These are phyloP conservation scores for Lissonota sp. DNA, from an alignment of 2,888 invertebrate species.

Conservation along the genomic window DNA sequence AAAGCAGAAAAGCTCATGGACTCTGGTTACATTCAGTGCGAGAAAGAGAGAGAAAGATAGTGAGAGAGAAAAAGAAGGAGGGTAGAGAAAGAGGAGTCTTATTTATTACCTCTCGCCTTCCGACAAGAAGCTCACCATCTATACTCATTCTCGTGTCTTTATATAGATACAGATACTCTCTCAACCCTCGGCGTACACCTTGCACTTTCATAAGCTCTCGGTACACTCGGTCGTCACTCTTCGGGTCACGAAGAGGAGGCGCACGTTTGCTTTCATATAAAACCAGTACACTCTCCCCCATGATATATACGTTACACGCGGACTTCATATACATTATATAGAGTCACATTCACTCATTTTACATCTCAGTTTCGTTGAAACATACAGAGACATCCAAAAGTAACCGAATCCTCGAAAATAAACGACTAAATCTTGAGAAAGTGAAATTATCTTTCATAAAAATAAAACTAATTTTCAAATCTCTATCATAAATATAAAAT, in stretches of 20 bases:
- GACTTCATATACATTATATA: constrained; percentile 9
- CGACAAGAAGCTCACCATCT: constrained; percentile 59
- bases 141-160: constrained; percentile 13
- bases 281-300: constrained; percentile 4
- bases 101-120: constrained; percentile 72
- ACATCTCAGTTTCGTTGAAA: constrained; percentile 36
- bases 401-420: not conserved
- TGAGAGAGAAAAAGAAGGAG: not conserved
- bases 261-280: constrained; percentile 37
- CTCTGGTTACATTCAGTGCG: constrained; percentile 65
- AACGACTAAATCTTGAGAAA: no score
- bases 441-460: no score
- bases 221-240: constrained; percentile 59
- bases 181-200: constrained; percentile 68
- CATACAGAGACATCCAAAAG: constrained; percentile 19
- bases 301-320: not conserved
- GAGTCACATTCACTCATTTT: constrained; percentile 21
- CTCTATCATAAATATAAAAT: no score
- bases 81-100: constrained; percentile 62
- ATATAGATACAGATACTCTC: constrained; percentile 3
- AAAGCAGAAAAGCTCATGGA: constrained; percentile 51
- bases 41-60: constrained; percentile 28
- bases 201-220: constrained; percentile 77
- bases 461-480: no score
- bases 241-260: constrained; percentile 35